Conservation (phyloP, 2,113 vertebrate genomes). For the Mesocricetus auratus region DNA sequence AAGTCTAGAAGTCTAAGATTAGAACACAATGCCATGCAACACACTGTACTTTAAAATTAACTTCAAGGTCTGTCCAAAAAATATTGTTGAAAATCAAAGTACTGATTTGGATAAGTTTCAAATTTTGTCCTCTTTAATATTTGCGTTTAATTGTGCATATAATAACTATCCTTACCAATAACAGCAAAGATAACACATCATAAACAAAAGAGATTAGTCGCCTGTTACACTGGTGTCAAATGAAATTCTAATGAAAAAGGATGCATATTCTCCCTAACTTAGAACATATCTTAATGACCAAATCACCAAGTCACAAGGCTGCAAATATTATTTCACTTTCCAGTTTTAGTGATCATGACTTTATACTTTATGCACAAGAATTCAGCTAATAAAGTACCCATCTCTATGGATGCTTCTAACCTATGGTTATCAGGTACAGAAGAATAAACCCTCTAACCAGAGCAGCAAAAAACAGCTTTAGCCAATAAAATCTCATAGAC, state of each 20-base stretch:
- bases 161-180: constrained; percentile 20
- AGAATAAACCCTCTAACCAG: background rate
- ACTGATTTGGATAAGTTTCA: constrained; percentile 41
- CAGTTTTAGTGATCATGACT: constrained; percentile 3
- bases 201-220: background rate
- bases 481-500: constrained; percentile 18
- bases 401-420: background rate
- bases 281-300: constrained; percentile 50
- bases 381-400: constrained; percentile 6
- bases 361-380: background rate
- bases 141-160: background rate
- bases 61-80: constrained; percentile 43
- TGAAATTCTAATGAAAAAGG: constrained; percentile 74
- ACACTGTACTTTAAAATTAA: background rate
- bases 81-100: constrained; percentile 61
- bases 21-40: constrained; percentile 42
- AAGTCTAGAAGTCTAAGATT: constrained; percentile 39
- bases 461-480: background rate
- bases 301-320: constrained; percentile 12
- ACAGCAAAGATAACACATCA: constrained; percentile 59
- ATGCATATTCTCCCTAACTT: constrained; percentile 67
- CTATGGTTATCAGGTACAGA: constrained; percentile 13
- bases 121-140: constrained; percentile 56
- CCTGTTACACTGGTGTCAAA: background rate
- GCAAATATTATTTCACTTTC: background rate